Percentiles rank a stretch among this genome's conserved stretches.
Evolutionary conservation across 1,140 invertebrate genomes (phyloP).

Genomic region (Helicoverpa zea): DNA sequence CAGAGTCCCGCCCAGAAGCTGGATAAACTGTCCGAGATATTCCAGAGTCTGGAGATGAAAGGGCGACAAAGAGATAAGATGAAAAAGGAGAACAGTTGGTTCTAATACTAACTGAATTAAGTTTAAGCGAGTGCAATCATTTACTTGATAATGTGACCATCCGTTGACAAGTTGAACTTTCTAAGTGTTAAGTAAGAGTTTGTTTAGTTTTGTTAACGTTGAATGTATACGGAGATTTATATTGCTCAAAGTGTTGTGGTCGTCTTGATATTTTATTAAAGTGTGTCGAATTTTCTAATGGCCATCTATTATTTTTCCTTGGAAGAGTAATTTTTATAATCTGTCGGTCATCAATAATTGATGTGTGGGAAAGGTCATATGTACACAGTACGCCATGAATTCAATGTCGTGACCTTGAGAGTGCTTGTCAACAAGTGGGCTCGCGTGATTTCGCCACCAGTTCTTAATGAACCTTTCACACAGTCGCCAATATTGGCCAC

Average conservation of each 20-base stretch:
- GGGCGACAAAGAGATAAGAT: slow-evolving; percentile 75
- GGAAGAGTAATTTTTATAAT: slow-evolving; percentile 7
- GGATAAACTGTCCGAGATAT: slow-evolving; percentile 78
- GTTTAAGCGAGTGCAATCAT: slow-evolving; percentile 57
- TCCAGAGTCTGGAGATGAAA: slow-evolving; percentile 77
- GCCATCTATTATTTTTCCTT: slow-evolving; percentile 6
- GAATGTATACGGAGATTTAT: slow-evolving; percentile 62
- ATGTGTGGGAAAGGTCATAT: slow-evolving; percentile 34
- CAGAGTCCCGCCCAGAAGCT: slow-evolving; percentile 73
- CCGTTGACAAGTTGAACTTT: slow-evolving; percentile 58
- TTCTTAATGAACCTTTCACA: slow-evolving; percentile 19
- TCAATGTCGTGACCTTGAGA: slow-evolving; percentile 50
- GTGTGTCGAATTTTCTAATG: slow-evolving; percentile 55
- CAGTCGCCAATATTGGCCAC: background rate
- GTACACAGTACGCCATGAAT: background rate
- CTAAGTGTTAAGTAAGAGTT: slow-evolving; percentile 57
- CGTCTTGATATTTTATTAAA: slow-evolving; percentile 61
- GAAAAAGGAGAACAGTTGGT: slow-evolving; percentile 84
- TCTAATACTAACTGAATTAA: slow-evolving; percentile 61
- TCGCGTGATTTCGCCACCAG: slow-evolving; percentile 39
- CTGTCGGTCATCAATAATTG: background rate
- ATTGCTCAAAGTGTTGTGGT: slow-evolving; percentile 78
- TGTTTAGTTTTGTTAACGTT: slow-evolving; percentile 63
- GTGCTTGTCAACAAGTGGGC: slow-evolving; percentile 55
- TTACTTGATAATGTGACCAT: slow-evolving; percentile 62